Evolutionary conservation across 37 sponge, comb jelly and placozoan species (phyloP).

Genomic region (Cliona cf. orientalis): DNA sequence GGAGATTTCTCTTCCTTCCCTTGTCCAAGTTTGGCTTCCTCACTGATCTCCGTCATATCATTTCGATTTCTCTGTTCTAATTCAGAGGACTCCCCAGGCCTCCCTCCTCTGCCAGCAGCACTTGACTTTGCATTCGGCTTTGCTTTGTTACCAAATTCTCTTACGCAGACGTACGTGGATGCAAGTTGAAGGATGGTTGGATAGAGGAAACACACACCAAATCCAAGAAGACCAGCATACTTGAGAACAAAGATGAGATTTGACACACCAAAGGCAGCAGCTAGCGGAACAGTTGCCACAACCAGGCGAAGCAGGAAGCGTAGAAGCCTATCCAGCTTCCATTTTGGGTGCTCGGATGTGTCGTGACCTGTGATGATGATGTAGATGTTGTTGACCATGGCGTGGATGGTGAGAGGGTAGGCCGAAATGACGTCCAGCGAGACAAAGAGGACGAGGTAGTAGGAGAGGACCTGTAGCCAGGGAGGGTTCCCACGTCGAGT

Average conservation of each 20-base stretch:
- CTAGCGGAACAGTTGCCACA: constrained; percentile 59
- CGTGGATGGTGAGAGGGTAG: constrained; percentile 64
- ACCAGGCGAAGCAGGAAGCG: constrained; percentile 47
- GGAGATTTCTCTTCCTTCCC: background rate
- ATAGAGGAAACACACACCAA: constrained; percentile 58
- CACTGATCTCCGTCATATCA: background rate
- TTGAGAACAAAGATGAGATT: constrained; percentile 81
- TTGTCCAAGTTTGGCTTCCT: too few relatives aligned
- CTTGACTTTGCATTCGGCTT: background rate
- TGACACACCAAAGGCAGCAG: constrained; percentile 74
- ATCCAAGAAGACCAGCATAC: constrained; percentile 79
- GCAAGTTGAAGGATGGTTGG: constrained; percentile 50
- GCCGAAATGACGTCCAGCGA: constrained; percentile 83
- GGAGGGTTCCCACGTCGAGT: constrained; percentile 5
- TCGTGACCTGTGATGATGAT: constrained; percentile 55
- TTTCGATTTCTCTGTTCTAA: too few relatives aligned
- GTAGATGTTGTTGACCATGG: constrained; percentile 79
- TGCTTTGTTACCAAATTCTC: constrained; percentile 20
- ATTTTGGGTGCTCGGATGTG: constrained; percentile 24
- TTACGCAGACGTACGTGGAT: constrained; percentile 40
- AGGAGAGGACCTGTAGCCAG: constrained; percentile 57
- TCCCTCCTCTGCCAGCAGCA: too few relatives aligned
- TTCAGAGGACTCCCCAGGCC: too few relatives aligned
- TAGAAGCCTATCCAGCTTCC: constrained; percentile 12
- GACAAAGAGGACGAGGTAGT: constrained; percentile 82